Evolutionary conservation across 2,797 vertebrate species (phyloP), one percentile per base, ranked within the genome.

Genomic region (Leuciscus waleckii): DNA sequence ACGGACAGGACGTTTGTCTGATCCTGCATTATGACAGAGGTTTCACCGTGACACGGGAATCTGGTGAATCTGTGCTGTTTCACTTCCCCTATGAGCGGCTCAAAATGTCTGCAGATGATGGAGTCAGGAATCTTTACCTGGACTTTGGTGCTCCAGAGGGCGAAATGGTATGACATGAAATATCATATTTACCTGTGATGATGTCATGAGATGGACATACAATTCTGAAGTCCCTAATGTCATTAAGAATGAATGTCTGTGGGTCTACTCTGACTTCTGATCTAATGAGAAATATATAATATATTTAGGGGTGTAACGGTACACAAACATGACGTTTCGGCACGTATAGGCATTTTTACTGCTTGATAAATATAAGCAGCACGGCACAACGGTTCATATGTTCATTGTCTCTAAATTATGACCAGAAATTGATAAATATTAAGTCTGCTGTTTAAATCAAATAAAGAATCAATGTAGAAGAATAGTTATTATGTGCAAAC

Each of bases 101-200:
- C 58, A 97, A 95, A 89, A 96, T 97, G 97, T 99, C 98, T 0
- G 96, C 97, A 0, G 98, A 99, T 0, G 98, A 99, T 0, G 97
- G 97, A 79, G 94, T 97, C 92, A 94, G 96, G 84, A 97, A 96
- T 88, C 96, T 99, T 21, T 99, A 97, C 92, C 93, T 99, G 87
- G 98, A 99, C 92, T 99, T 99, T 17, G 98, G 97, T 2, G 97
- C 97, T 63, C 96, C 98, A 0, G 98, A 99, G 90, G 98, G 98
- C 86, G 97, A 99, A 90, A 95, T 99, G 98, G 98, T 99, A 89
- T 67, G 92, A 77, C 32, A 21, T n/a, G 5, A 68, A 19, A 32
- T 65, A 41, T 78, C 0, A 26, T 49, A 21, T 46, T 71, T 8
- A 73, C 19, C 14, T 41, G 29, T 63, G 26, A 32, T n/a, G 11